Conservation (phyloP, 2,113 vertebrate species). For the Amblyornis subalaris region DNA sequence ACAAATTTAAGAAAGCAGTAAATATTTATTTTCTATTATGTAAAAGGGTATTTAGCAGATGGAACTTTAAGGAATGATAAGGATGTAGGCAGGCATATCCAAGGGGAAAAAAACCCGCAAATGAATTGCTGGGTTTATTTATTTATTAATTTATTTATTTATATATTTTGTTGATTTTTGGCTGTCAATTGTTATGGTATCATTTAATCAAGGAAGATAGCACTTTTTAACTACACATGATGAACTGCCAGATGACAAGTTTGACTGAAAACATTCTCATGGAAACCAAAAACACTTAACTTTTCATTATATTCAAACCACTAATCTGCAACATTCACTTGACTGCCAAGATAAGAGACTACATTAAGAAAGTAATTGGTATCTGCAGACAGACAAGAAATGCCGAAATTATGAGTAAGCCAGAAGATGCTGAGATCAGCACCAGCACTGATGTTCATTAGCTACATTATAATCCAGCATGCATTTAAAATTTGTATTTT, state of each 20-base stretch:
- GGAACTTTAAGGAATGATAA: background rate
- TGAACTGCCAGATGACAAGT: background rate
- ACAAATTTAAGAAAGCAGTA: background rate
- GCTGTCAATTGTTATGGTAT: background rate
- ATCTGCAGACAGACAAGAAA: background rate
- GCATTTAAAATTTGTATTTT: background rate
- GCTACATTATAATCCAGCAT: background rate
- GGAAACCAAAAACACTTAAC: background rate
- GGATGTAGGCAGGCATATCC: background rate
- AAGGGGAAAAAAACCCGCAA: background rate
- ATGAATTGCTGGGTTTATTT: accelerated
- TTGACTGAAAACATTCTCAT: background rate
- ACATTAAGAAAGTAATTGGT: background rate
- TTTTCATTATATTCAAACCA: background rate
- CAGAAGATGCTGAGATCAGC: background rate
- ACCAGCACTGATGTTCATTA: background rate
- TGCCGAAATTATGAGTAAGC: background rate
- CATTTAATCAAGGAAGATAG: background rate
- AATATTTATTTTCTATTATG: background rate
- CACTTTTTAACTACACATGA: background rate
- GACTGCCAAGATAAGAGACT: background rate
- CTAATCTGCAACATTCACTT: background rate
- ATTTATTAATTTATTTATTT: background rate
- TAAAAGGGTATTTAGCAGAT: background rate
- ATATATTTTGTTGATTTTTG: background rate